Evolutionary conservation across 2,888 invertebrate species (phyloP).

Genomic region (Eupithecia exiguata): DNA sequence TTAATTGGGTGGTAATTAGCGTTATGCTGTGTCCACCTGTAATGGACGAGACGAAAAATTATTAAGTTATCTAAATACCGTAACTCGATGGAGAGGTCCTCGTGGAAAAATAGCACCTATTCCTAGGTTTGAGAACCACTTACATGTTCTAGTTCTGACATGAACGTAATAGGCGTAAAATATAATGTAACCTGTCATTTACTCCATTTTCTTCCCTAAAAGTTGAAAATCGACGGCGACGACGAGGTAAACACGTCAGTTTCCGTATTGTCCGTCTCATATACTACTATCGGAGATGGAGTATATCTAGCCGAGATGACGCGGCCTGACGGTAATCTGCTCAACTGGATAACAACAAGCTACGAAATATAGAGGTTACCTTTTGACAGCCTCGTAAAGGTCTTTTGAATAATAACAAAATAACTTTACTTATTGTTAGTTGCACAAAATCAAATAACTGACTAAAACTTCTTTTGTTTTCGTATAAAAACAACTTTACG

Average conservation of each 20-base stretch:
- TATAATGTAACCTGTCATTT: background rate
- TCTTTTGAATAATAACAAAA: background rate
- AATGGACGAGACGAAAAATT: too few relatives aligned
- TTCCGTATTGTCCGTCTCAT: background rate
- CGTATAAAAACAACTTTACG: too few relatives aligned
- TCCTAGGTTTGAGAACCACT: too few relatives aligned
- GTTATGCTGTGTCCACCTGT: too few relatives aligned
- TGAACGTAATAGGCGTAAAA: background rate
- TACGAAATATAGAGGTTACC: background rate
- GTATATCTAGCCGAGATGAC: slow-evolving; percentile 49
- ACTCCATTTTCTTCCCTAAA: background rate
- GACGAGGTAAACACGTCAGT: background rate
- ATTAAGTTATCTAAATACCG: too few relatives aligned
- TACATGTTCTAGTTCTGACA: too few relatives aligned
- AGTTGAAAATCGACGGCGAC: background rate
- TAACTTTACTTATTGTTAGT: background rate
- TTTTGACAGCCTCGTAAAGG: background rate
- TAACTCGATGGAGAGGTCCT: too few relatives aligned
- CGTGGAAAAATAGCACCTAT: too few relatives aligned
- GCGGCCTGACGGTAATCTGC: slow-evolving; percentile 44
- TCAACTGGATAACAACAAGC: slow-evolving; percentile 11
- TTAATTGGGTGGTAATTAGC: background rate
- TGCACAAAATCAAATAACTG: background rate
- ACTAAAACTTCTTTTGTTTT: too few relatives aligned
- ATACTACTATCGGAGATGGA: slow-evolving; percentile 26